Conservation (phyloP, 2,888 invertebrate genomes). For the Elysia crispata region DNA sequence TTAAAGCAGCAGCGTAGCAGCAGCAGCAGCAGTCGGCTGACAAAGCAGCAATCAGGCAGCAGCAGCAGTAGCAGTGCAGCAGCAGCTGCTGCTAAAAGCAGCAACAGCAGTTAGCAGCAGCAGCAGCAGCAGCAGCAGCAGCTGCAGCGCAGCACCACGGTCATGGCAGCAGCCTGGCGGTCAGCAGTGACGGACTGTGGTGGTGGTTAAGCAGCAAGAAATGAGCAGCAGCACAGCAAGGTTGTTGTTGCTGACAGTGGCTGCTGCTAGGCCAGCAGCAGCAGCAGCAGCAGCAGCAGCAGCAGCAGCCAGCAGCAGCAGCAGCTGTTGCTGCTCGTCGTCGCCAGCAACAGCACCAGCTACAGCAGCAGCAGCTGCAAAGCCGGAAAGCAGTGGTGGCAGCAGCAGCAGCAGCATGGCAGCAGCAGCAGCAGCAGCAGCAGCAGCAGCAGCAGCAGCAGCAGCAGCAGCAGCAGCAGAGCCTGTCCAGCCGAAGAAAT, state of each 20-base stretch:
- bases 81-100: not conserved
- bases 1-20: not conserved
- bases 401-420: too few relatives aligned
- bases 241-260: too few relatives aligned
- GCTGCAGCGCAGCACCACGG: too few relatives aligned
- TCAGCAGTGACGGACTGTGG: too few relatives aligned
- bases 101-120: constrained; percentile 1
- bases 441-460: constrained; percentile 9
- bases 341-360: not conserved
- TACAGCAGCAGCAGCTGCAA: not conserved
- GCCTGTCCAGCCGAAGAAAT: not conserved
- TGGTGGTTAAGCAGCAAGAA: too few relatives aligned
- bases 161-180: too few relatives aligned
- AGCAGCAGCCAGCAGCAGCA: too few relatives aligned
- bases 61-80: too few relatives aligned
- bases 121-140: constrained; percentile 9
- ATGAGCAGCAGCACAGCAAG: too few relatives aligned
- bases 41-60: not conserved
- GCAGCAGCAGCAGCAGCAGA: not conserved
- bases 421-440: not conserved
- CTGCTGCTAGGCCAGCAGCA: not conserved
- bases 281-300: constrained; percentile 9
- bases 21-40: not conserved
- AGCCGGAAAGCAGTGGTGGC: not conserved
- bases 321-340: not conserved